Conservation (phyloP, 2,888 invertebrate species). For the Sesia apiformis region DNA sequence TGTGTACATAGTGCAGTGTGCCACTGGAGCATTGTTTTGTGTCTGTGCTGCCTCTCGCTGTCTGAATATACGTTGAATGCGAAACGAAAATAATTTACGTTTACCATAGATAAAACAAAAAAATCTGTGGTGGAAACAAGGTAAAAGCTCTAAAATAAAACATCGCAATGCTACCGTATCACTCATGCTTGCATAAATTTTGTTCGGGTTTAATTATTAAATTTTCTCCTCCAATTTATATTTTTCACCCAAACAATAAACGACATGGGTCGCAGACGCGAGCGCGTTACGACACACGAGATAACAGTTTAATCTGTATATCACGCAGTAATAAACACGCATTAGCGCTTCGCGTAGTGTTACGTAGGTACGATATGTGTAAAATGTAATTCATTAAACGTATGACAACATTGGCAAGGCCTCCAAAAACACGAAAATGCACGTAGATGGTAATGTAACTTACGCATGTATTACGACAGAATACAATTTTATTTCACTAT, state of each 20-base stretch:
- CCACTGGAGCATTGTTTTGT: conserved; percentile 48
- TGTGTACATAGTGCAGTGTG: conserved; percentile 39
- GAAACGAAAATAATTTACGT: background rate
- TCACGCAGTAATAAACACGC: conserved; percentile 58
- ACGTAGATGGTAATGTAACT: background rate
- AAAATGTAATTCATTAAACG: background rate
- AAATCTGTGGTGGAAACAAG: background rate
- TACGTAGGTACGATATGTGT: background rate
- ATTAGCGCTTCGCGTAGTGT: conserved; percentile 33
- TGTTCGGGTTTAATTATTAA: too few species aligned
- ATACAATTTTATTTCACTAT: too few species aligned
- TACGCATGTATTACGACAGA: too few species aligned
- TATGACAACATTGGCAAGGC: conserved; percentile 32
- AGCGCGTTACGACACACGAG: conserved; percentile 47
- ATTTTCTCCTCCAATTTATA: too few species aligned
- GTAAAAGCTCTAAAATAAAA: background rate
- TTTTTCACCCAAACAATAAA: background rate
- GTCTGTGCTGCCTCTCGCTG: conserved; percentile 11
- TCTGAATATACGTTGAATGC: background rate
- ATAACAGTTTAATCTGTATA: conserved; percentile 66
- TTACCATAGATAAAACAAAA: background rate
- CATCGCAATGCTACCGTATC: conserved; percentile 41
- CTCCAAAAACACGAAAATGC: conserved; percentile 6
- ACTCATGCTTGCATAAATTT: conserved; percentile 19
- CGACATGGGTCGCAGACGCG: conserved; percentile 14